A percentile compares a stretch with the other conserved stretches of the same genome.
Evolutionary conservation across 2,888 invertebrate species (phyloP).

Genomic region (Seira ritae): DNA sequence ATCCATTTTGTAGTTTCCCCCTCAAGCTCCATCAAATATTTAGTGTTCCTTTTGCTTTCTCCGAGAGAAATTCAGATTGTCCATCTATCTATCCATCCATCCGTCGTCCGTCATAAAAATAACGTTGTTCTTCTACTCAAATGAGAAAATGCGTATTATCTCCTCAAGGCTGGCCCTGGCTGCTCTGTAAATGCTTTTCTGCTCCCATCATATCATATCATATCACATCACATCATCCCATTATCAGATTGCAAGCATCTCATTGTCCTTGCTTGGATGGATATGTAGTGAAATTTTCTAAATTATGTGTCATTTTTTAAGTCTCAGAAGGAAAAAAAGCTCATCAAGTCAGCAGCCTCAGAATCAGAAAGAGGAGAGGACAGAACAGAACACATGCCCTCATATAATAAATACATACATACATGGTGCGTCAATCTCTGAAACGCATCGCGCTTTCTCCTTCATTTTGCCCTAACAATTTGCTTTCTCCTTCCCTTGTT

Average conservation of each 20-base stretch:
- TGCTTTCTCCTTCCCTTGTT: neutral
- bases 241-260: conserved; percentile 30
- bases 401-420: conserved; percentile 12
- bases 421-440: neutral
- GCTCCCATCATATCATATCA: too few species aligned
- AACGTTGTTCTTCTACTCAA: neutral
- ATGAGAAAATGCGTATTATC: too few species aligned
- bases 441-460: conserved; percentile 20
- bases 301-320: conserved; percentile 51
- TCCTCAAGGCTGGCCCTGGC: neutral
- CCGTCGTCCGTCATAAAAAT: conserved; percentile 8
- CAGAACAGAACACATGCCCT: too few species aligned
- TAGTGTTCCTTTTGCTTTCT: neutral
- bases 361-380: too few species aligned
- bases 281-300: conserved; percentile 12
- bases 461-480: neutral
- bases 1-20: too few species aligned
- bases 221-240: neutral
- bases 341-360: conserved; percentile 29
- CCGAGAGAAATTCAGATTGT: neutral
- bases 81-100: conserved; percentile 5
- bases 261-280: conserved; percentile 42
- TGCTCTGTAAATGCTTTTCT: conserved; percentile 17
- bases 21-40: too few species aligned
- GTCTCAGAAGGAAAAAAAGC: conserved; percentile 38